Evolutionary conservation across 2,113 vertebrate species (phyloP).

Genomic region (Rhinolophus ferrumequinum): DNA sequence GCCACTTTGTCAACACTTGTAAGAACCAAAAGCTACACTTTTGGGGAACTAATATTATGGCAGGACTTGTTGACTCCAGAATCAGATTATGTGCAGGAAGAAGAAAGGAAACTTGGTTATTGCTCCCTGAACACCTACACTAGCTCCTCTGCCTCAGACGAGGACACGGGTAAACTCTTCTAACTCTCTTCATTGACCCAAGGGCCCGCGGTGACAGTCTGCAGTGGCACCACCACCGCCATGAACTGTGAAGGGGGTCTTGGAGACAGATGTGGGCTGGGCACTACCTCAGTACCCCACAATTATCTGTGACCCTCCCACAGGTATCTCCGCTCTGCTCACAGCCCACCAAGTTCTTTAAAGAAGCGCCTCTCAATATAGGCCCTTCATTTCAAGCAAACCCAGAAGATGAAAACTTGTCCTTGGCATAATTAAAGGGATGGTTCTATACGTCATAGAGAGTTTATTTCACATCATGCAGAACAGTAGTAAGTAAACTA

Average conservation of each 20-base stretch:
- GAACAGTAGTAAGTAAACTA: not conserved
- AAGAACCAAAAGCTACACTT: not conserved
- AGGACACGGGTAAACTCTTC: not conserved
- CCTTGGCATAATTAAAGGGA: not conserved
- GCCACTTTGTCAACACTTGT: no score
- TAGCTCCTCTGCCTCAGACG: not conserved
- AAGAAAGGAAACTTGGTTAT: not conserved
- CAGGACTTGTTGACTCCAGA: not conserved
- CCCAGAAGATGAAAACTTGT: not conserved
- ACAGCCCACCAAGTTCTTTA: not conserved
- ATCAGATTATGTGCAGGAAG: fast-evolving
- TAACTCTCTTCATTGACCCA: not conserved
- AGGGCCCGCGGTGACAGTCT: fast-evolving
- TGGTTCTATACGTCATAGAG: not conserved
- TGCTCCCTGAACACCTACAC: not conserved
- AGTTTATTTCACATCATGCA: not conserved
- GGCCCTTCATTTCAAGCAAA: not conserved
- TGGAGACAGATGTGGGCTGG: fast-evolving
- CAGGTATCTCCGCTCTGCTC: not conserved
- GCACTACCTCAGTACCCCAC: fast-evolving
- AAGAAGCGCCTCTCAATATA: not conserved
- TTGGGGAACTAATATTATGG: fast-evolving
- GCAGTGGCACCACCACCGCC: fast-evolving
- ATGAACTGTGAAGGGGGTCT: fast-evolving
- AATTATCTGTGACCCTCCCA: not conserved